Base-by-base conservation (phyloP, 2,113 vertebrate species). In the Dicrurus megarhynchus region DNA sequence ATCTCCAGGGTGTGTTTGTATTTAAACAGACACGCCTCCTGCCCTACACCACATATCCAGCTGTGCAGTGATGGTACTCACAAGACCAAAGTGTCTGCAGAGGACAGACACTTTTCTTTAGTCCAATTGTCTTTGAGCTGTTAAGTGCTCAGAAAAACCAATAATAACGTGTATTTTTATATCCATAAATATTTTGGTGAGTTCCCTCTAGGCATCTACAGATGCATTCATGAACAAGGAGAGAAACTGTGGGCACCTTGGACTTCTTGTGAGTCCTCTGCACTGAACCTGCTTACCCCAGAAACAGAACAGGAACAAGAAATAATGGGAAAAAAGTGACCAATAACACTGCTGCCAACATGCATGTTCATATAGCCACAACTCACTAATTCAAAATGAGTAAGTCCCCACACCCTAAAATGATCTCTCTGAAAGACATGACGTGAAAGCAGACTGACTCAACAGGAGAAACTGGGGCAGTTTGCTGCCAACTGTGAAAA, bases 31-130 rank as follows among this genome's bases (percentile, higher is more conserved):
- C 0, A 3, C 0, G 8, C 11, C 17, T 69, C 41, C 74, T 79
- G 49, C 57, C 80, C 41, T 3, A 10, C 19, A 53, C 5, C 56
- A 44, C 27, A 33, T 11, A 46, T 14, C 30, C 35, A 46, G 18
- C 27, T 12, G 2, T 0, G 0, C 46, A 70, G 55, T 15, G 37
- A 47, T 44, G 52, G n/a, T 13, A 76, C 41, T 50, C 32, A 65
- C 33, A 77, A 65, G 8, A 69, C 13, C 26, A 10, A 90, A 82
- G 9, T 28, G 39, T 35, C 83, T 80, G 42, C 64, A 57, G 59
- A 32, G 76, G 23, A 42, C 16, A 46, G 49, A 83, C 16, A 39
- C 11, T 64, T 59, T 30, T n/a, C 55, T 63, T 61, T 18, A 78
- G 37, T 41, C 26, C 42, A 74, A 26, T 15, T 55, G 53, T 27